Evolutionary conservation across 2,888 invertebrate species (phyloP).

Genomic region (Trissoscelio sp.): DNA sequence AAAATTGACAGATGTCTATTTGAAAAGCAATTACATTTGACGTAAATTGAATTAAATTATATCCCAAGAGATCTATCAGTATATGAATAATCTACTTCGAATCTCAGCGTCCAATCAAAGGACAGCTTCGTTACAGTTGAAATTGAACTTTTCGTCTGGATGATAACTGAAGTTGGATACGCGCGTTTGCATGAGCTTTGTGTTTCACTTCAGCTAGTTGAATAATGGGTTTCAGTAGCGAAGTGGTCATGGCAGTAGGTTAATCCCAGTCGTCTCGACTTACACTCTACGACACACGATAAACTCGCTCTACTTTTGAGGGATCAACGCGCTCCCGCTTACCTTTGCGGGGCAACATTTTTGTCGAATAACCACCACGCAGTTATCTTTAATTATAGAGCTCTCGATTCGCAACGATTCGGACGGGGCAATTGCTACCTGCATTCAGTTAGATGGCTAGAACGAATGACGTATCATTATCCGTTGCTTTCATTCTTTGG

Average conservation of each 20-base stretch:
- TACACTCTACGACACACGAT: slow-evolving; percentile 72
- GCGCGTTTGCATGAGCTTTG: slow-evolving; percentile 24
- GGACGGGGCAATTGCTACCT: slow-evolving; percentile 34
- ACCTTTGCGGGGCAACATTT: slow-evolving; percentile 24
- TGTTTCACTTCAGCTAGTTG: slow-evolving; percentile 45
- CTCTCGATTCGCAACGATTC: slow-evolving; percentile 29
- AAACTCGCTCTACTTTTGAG: slow-evolving; percentile 77
- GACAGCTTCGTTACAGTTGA: slow-evolving; percentile 2
- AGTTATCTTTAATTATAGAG: slow-evolving; percentile 51
- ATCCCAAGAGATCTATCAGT: background rate
- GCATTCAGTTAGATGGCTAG: slow-evolving; percentile 29
- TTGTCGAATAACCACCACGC: slow-evolving; percentile 32
- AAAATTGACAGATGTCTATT: too few species aligned
- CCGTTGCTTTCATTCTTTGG: background rate
- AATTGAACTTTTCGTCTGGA: slow-evolving; percentile 21
- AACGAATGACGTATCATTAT: slow-evolving; percentile 37
- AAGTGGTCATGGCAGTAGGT: slow-evolving; percentile 63
- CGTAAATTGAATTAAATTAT: background rate
- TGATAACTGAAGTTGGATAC: slow-evolving; percentile 33
- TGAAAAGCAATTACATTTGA: too few species aligned
- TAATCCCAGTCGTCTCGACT: slow-evolving; percentile 68
- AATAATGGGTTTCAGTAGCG: slow-evolving; percentile 60
- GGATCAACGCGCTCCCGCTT: slow-evolving; percentile 59
- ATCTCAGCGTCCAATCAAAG: background rate
- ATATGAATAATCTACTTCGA: background rate